phyloP scores from a whole-genome alignment of 1,140 invertebrate species.

The Bombus turneri region DNA sequence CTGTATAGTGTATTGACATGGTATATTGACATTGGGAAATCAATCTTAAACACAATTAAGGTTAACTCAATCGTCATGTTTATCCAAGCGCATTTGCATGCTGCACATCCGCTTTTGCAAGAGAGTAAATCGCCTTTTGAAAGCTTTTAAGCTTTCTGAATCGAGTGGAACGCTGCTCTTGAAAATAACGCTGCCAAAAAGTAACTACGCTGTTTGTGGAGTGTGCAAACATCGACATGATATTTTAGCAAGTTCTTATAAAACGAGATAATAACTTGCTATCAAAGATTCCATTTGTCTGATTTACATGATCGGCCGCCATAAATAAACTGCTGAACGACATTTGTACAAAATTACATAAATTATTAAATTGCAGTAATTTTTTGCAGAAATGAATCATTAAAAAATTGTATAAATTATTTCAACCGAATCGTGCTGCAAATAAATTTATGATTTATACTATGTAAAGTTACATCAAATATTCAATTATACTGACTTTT shows the following conservation, averaged over 20 bases:
- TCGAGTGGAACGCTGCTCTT: not conserved
- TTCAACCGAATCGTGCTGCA: not conserved
- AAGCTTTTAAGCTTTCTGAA: constrained; percentile 13
- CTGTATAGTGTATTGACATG: too few relatives aligned
- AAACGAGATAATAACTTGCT: not conserved
- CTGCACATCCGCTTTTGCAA: constrained; percentile 21
- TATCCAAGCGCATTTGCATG: not conserved
- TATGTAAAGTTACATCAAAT: not conserved
- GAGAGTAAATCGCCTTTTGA: constrained; percentile 9
- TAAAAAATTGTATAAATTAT: not conserved
- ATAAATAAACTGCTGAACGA: not conserved
- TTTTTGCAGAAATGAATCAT: not conserved
- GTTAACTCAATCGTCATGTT: not conserved
- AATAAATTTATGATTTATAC: not conserved
- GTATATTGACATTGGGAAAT: not conserved
- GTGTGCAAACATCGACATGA: not conserved
- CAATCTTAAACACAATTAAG: constrained; percentile 6
- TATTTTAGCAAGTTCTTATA: not conserved
- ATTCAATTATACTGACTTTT: too few relatives aligned
- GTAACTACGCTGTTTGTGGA: constrained; percentile 2
- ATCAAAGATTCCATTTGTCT: not conserved
- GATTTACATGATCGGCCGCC: not conserved
- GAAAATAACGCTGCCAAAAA: not conserved
- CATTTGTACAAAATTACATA: not conserved
- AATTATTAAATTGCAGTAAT: too few relatives aligned